Percentiles rank a stretch among this genome's conserved stretches.
phyloP scores from a whole-genome alignment of 92 coral and sea anemone species.

The Phymanthus crucifer region DNA sequence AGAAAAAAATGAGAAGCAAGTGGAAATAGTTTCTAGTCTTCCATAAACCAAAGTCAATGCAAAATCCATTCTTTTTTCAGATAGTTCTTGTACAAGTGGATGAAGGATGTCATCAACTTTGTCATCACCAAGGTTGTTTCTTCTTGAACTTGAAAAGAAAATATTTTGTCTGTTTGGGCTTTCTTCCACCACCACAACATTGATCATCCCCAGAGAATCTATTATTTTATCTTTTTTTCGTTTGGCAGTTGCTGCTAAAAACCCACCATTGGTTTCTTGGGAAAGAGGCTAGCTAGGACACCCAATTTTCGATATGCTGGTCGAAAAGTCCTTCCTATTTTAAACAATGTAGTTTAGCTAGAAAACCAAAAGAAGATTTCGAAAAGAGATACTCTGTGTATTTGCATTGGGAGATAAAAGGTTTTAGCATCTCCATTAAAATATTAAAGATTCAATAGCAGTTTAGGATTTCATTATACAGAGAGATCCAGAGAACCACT shows the following conservation, averaged over 20 bases:
- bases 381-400: no score
- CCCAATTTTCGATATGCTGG: conserved; percentile 31
- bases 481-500: neutral
- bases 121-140: conserved; percentile 49
- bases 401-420: no score
- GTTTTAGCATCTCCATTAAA: no score
- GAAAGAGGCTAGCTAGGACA: conserved; percentile 24
- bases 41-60: conserved; percentile 66
- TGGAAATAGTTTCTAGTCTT: conserved; percentile 43
- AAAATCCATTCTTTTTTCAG: conserved; percentile 41
- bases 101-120: conserved; percentile 45
- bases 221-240: conserved; percentile 19
- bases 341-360: neutral
- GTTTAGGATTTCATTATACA: neutral
- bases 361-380: no score
- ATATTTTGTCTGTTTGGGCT: conserved; percentile 52
- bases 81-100: conserved; percentile 46
- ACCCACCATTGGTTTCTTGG: conserved; percentile 42
- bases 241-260: conserved; percentile 70
- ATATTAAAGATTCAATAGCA: neutral
- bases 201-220: conserved; percentile 46
- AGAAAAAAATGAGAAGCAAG: conserved; percentile 49
- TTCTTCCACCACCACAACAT: conserved; percentile 39
- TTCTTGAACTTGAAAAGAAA: conserved; percentile 27
- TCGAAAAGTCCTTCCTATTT: conserved; percentile 26